A percentile compares a stretch with the other conserved stretches of the same genome.
These are phyloP conservation scores for Yasuhikotakia modesta DNA, from an alignment of 2,797 vertebrate genomes.

Conservation along the genomic window DNA sequence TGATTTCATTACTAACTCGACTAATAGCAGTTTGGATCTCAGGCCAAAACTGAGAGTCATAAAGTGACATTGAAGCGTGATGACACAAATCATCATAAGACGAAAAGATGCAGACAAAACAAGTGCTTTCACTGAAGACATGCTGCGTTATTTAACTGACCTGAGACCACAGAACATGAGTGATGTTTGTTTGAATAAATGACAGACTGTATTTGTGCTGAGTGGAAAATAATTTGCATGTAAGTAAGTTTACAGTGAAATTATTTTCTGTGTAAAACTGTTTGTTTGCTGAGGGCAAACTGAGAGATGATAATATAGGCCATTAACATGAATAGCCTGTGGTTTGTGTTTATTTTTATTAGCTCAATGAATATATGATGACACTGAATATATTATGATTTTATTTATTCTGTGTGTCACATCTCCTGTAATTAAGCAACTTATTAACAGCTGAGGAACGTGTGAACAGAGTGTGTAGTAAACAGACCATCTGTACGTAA, in stretches of 20 bases:
- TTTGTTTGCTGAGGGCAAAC: conserved; percentile 20
- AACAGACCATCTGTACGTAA: not conserved
- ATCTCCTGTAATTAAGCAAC: conserved; percentile 11
- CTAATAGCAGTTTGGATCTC: conserved; percentile 24
- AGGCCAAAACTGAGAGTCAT: conserved; percentile 11
- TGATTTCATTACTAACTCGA: conserved; percentile 28
- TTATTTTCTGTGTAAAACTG: conserved; percentile 7
- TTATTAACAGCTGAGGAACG: not conserved
- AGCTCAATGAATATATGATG: conserved; percentile 1
- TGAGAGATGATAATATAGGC: conserved; percentile 18
- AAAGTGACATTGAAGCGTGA: conserved; percentile 16
- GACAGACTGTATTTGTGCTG: not conserved
- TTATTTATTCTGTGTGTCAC: not conserved
- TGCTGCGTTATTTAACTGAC: not conserved
- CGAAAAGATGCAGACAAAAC: not conserved
- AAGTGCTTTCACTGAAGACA: not conserved
- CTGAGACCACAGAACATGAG: not conserved
- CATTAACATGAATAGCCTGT: conserved; percentile 37
- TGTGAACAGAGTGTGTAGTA: conserved; percentile 1
- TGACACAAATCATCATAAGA: not conserved
- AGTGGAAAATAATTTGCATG: conserved; percentile 26
- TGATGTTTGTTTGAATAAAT: not conserved
- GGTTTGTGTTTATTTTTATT: conserved; percentile 16
- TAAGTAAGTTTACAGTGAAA: not conserved
- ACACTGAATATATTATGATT: conserved; percentile 1